These are phyloP conservation scores for Thalassarche chlororhynchos DNA, from an alignment of 2,113 vertebrate species.

Conservation along the genomic window DNA sequence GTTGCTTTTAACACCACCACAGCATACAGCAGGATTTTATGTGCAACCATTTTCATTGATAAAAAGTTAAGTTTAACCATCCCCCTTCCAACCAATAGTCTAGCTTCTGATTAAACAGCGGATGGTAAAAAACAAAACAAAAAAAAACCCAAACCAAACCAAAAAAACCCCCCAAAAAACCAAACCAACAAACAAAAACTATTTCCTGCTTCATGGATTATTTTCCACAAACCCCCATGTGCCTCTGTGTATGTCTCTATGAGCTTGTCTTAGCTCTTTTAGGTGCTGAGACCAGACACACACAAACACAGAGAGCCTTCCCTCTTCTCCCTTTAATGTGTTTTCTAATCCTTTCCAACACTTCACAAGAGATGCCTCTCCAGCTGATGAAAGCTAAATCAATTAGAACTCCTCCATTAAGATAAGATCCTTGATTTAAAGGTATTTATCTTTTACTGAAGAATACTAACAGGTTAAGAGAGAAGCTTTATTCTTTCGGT, in stretches of 20 bases:
- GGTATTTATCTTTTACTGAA: neutral
- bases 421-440: neutral
- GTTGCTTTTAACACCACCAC: neutral
- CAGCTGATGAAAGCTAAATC: neutral
- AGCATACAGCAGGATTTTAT: neutral
- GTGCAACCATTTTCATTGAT: neutral
- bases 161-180: too few species aligned
- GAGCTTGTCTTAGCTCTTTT: neutral
- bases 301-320: neutral
- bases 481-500: neutral
- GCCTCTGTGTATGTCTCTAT: neutral
- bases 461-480: neutral
- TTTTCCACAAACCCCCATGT: neutral
- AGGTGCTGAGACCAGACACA: neutral
- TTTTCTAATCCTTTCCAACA: neutral
- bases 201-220: neutral
- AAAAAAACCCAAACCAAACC: too few species aligned
- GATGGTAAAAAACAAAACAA: too few species aligned
- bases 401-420: neutral
- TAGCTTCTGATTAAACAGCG: neutral
- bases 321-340: neutral
- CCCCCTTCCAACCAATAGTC: neutral
- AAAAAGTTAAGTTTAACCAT: neutral
- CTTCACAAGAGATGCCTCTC: neutral
- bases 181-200: neutral